Evolutionary conservation across 2,113 vertebrate species (phyloP), one percentile per base, ranked within the genome.

Genomic region (Willisornis vidua): DNA sequence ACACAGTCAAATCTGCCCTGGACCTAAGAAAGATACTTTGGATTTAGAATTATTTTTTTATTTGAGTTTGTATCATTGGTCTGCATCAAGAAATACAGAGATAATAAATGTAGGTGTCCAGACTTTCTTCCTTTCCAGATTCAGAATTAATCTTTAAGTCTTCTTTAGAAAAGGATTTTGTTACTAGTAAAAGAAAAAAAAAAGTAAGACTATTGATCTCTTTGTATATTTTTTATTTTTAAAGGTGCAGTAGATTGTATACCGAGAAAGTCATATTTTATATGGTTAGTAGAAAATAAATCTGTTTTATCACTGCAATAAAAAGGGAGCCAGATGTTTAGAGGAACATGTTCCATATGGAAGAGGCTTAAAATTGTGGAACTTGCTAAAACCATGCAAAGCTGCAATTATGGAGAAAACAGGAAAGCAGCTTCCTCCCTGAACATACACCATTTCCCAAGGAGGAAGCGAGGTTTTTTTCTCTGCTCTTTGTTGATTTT

Each of bases 371-470:
- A 84, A 94, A 91, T 83, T 94, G 89, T 96, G 96, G 95, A 97
- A 92, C 82, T 97, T 94, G 95, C 86, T 94, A 96, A 96, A 95
- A 96, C 94, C 97, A 97, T 97, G 97, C 96, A 97, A 98, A 98
- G 98, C 96, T 96, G 97, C 98, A 98, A 96, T 98, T 98, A 98
- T 72, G 85, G 96, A 97, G 96, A 98, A 99, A 99, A 99, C 99
- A 99, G 99, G 99, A 99, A 99, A 98, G 94, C 97, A 97, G 91
- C 98, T 99, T 99, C 99, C 99, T 98, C 98, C 97, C 98, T 95
- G 97, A 98, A 97, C 92, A 87, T 97, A 95, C 98, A 98, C 98
- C 94, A 94, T 98, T 99, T 99, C 99, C 99, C 98, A 98, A 97
- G 97, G 98, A 99, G 98, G 98, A 98, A 98, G 97, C 94, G 67